phyloP scores from a whole-genome alignment of 2,113 vertebrate species.

The Strix aluco region DNA sequence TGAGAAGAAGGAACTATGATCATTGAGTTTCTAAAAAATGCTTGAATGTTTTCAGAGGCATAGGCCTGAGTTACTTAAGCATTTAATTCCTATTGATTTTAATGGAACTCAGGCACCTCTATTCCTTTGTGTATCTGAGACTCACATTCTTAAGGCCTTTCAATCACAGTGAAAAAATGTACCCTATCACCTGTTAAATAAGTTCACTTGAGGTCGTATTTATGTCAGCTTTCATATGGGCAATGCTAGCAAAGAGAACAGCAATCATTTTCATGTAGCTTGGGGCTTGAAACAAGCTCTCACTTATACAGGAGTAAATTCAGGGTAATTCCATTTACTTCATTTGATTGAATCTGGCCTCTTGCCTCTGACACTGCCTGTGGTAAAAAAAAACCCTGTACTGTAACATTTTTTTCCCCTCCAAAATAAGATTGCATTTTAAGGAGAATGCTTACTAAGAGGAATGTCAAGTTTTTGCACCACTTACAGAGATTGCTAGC shows the following conservation, averaged over 20 bases:
- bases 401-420: background rate
- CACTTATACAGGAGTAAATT: constrained; percentile 52
- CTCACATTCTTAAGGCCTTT: background rate
- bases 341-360: constrained; percentile 42
- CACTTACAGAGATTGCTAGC: background rate
- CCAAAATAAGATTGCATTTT: background rate
- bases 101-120: background rate
- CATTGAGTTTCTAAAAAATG: background rate
- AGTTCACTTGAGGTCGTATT: constrained; percentile 25
- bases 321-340: constrained; percentile 48
- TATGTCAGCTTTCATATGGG: constrained; percentile 40
- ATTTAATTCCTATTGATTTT: background rate
- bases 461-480: background rate
- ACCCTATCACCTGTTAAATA: constrained; percentile 3
- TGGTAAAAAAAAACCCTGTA: background rate
- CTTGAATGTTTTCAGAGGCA: background rate
- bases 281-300: constrained; percentile 41
- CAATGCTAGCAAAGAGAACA: constrained; percentile 8
- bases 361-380: background rate
- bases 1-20: background rate
- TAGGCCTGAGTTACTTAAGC: background rate
- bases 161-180: background rate
- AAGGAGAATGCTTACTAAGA: constrained; percentile 10
- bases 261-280: constrained; percentile 44
- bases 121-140: background rate